A percentile compares a stretch with the other conserved stretches of the same genome.
Conservation (phyloP, 2,113 vertebrate genomes). For the Lanius collurio region DNA sequence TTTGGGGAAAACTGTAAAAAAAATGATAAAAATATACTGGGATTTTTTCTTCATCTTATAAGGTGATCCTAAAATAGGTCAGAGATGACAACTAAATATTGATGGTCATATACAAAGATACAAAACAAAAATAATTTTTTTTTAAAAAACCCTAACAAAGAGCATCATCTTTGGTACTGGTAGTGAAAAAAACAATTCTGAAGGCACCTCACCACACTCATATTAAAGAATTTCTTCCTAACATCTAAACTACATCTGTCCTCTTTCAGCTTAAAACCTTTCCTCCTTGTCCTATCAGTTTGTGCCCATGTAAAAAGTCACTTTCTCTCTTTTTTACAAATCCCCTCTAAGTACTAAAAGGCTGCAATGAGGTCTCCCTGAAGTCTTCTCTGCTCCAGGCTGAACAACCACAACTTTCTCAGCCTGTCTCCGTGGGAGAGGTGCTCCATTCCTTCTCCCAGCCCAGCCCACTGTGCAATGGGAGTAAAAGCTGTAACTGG, state of each 20-base stretch:
- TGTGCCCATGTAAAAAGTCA: background rate
- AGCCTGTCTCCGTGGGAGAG: background rate
- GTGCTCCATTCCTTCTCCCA: background rate
- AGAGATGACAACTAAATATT: background rate
- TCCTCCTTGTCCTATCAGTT: background rate
- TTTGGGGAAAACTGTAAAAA: background rate
- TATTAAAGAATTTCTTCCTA: background rate
- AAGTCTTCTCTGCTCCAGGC: background rate
- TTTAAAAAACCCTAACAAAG: background rate
- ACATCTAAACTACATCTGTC: background rate
- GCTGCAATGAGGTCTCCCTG: background rate
- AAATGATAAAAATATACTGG: too few relatives aligned
- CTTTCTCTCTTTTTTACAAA: background rate
- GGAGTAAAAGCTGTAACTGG: background rate
- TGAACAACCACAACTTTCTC: background rate
- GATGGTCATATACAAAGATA: background rate
- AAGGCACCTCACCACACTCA: background rate
- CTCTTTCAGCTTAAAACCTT: background rate
- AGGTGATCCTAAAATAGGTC: background rate
- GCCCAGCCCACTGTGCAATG: background rate
- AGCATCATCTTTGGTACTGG: background rate
- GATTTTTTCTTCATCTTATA: background rate
- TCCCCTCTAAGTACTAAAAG: background rate
- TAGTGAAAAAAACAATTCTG: background rate
- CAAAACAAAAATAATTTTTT: background rate